Percentiles rank a stretch among this genome's conserved stretches.
Evolutionary conservation across 2,888 invertebrate genomes (phyloP).

Genomic region (Blastobasis adustella): DNA sequence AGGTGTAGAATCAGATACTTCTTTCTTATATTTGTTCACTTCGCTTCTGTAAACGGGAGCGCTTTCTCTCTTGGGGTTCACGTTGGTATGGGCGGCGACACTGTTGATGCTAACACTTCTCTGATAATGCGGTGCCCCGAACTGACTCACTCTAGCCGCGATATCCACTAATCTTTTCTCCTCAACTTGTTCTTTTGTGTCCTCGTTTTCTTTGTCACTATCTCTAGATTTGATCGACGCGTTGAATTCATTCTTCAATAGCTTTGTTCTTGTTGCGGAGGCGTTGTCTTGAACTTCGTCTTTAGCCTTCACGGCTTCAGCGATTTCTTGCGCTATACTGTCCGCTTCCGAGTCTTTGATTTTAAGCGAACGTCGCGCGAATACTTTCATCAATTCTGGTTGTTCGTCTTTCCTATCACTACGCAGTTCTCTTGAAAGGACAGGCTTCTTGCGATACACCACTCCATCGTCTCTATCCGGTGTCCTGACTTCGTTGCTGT

Average conservation of each 20-base stretch:
- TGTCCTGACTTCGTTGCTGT: slow-evolving; percentile 56
- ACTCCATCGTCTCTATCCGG: slow-evolving; percentile 66
- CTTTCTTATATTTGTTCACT: slow-evolving; percentile 66
- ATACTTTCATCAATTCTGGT: slow-evolving; percentile 88
- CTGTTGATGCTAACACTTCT: slow-evolving; percentile 62
- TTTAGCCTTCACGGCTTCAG: slow-evolving; percentile 51
- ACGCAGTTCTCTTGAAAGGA: slow-evolving; percentile 50
- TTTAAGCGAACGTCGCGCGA: slow-evolving; percentile 86
- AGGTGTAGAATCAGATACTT: slow-evolving; percentile 67
- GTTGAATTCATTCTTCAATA: slow-evolving; percentile 63
- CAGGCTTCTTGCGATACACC: slow-evolving; percentile 73
- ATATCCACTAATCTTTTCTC: slow-evolving; percentile 60
- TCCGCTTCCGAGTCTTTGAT: slow-evolving; percentile 82
- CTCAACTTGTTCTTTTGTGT: slow-evolving; percentile 39
- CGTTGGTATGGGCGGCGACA: slow-evolving; percentile 21
- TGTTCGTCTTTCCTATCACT: slow-evolving; percentile 76
- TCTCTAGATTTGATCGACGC: slow-evolving; percentile 77
- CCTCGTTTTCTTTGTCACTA: slow-evolving; percentile 84
- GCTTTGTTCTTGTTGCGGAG: slow-evolving; percentile 44
- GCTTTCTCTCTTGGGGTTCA: slow-evolving; percentile 55
- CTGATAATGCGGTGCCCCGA: slow-evolving; percentile 60
- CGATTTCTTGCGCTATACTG: slow-evolving; percentile 73
- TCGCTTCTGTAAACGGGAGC: slow-evolving; percentile 59
- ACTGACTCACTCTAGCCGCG: slow-evolving; percentile 60
- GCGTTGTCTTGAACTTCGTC: slow-evolving; percentile 37